These are phyloP conservation scores for Galago senegalensis DNA, from an alignment of 2,797 vertebrate species.

Conservation along the genomic window DNA sequence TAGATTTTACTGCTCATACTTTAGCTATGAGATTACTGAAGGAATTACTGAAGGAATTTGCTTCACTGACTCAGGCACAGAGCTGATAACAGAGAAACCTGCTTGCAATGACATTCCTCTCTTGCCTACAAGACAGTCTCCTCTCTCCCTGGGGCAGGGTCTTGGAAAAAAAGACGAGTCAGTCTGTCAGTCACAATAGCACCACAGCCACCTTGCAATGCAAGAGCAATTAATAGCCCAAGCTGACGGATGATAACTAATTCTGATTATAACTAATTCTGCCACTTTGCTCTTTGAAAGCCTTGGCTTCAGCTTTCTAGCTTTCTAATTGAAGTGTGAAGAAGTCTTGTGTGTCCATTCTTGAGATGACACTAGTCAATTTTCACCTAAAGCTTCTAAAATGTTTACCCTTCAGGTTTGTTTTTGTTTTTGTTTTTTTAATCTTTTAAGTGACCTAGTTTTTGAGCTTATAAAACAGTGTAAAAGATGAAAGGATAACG, in stretches of 20 bases:
- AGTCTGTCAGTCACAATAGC: neutral
- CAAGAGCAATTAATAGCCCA: neutral
- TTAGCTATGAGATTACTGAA: neutral
- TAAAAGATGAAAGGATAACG: neutral
- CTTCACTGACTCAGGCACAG: neutral
- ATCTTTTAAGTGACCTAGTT: neutral
- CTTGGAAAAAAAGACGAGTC: neutral
- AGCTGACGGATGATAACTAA: neutral
- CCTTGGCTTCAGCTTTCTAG: neutral
- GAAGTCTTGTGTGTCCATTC: neutral
- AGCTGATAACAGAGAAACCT: neutral
- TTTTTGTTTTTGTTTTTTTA: neutral
- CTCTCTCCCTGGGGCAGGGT: neutral
- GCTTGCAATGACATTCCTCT: neutral
- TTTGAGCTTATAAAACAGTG: neutral
- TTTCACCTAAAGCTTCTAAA: conserved; percentile 32
- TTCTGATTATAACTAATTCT: neutral
- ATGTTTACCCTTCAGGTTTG: neutral
- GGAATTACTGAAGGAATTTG: neutral
- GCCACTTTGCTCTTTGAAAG: conserved; percentile 53
- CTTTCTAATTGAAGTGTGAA: conserved; percentile 49
- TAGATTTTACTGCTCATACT: neutral
- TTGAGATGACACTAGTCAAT: neutral
- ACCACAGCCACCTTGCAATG: neutral
- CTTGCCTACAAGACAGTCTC: neutral